These are phyloP conservation scores for Macrophya annulata DNA, from an alignment of 2,888 invertebrate genomes.

Conservation along the genomic window DNA sequence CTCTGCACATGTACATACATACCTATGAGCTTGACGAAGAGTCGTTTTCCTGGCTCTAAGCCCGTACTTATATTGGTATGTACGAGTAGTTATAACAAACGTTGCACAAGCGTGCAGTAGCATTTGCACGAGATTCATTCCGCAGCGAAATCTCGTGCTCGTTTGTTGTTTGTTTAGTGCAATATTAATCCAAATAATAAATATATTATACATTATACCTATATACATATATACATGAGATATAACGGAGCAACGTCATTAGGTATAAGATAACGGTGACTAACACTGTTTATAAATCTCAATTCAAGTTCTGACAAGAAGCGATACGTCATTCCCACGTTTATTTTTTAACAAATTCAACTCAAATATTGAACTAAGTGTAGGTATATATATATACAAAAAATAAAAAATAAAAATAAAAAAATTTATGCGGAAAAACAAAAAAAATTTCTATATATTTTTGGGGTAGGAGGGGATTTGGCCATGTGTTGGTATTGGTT, in stretches of 20 bases:
- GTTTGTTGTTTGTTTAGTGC: constrained; percentile 22
- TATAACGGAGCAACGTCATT: neutral
- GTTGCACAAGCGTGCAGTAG: constrained; percentile 41
- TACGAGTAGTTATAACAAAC: neutral
- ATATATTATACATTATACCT: no score
- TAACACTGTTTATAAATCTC: neutral
- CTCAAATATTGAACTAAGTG: neutral
- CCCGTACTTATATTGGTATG: constrained; percentile 25
- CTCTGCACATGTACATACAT: neutral
- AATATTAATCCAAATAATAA: neutral
- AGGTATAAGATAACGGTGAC: neutral
- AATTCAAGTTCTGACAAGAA: neutral
- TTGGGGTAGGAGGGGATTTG: neutral
- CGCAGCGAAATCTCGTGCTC: constrained; percentile 43
- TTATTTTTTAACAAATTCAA: neutral
- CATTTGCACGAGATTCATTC: constrained; percentile 44
- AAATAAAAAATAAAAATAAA: no score
- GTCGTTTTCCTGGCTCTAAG: constrained; percentile 37
- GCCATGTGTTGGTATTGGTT: neutral
- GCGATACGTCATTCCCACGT: neutral
- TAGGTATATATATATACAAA: no score
- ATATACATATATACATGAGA: neutral
- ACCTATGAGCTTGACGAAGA: constrained; percentile 1
- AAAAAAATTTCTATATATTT: neutral
- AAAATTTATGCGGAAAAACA: neutral